A percentile compares a stretch with the other conserved stretches of the same genome.
Conservation (phyloP, 2,888 invertebrate species). For the Teleiodes luculella region DNA sequence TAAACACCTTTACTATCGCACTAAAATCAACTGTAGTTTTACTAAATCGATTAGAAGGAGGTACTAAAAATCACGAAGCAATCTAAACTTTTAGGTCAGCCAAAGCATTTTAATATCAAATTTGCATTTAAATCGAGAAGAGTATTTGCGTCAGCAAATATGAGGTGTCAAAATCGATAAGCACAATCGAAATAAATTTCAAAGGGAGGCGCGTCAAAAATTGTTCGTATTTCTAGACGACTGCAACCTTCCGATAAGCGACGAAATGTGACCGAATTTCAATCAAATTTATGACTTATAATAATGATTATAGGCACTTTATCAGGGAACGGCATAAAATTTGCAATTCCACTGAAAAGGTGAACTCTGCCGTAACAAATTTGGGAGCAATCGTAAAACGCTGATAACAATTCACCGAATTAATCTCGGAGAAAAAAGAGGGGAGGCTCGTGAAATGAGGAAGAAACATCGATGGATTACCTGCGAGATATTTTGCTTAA, state of each 20-base stretch:
- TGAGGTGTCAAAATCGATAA: background rate
- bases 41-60: constrained; percentile 68
- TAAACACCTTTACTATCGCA: constrained; percentile 66
- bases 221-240: constrained; percentile 32
- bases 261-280: constrained; percentile 76
- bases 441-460: constrained; percentile 45
- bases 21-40: constrained; percentile 42
- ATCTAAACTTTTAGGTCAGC: background rate
- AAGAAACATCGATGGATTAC: constrained; percentile 46
- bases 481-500: constrained; percentile 10
- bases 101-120: too few species aligned
- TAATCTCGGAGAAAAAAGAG: constrained; percentile 65
- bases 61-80: constrained; percentile 19
- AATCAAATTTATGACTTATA: constrained; percentile 78
- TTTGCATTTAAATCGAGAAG: too few species aligned
- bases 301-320: constrained; percentile 77
- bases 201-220: background rate
- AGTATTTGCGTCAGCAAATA: background rate
- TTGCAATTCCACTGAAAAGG: constrained; percentile 76
- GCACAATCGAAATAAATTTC: background rate
- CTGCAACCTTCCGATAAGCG: constrained; percentile 73
- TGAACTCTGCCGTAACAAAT: constrained; percentile 76
- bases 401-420: constrained; percentile 73
- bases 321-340: constrained; percentile 70
- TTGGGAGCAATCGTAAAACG: constrained; percentile 72